Evolutionary conservation across 2,113 vertebrate species (phyloP).

Genomic region (Crotalus helleri): DNA sequence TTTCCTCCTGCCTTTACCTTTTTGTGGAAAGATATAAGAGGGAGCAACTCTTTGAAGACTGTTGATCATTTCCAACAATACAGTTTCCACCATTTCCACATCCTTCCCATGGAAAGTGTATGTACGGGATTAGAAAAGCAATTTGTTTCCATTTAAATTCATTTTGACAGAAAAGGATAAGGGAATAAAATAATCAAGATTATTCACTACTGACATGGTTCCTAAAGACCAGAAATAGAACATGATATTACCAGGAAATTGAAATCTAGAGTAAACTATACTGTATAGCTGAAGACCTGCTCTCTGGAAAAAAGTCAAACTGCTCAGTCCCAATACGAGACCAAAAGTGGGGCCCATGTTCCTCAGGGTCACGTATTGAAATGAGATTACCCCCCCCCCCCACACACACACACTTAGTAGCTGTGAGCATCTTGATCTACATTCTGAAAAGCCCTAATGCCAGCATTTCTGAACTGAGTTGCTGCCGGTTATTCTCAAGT

Average conservation of each 20-base stretch:
- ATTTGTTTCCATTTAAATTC: conserved; percentile 5
- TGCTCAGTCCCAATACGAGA: not conserved
- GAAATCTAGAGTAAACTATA: not conserved
- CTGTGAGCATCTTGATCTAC: not conserved
- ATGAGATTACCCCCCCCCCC: not conserved
- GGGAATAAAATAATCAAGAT: not conserved
- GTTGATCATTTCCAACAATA: not conserved
- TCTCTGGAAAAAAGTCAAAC: not conserved
- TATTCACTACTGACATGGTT: not conserved
- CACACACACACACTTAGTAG: not conserved
- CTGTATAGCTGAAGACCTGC: not conserved
- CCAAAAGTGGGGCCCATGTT: not conserved
- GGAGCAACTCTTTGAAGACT: not conserved
- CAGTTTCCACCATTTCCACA: not conserved
- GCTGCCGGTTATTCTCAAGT: not conserved
- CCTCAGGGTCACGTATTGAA: not conserved
- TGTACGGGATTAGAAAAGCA: not conserved
- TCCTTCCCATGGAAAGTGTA: not conserved
- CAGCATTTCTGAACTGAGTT: not conserved
- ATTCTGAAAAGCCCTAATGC: not conserved
- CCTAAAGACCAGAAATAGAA: not conserved
- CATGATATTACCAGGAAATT: conserved; percentile 2
- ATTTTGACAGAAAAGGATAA: not conserved
- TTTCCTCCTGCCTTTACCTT: not conserved
- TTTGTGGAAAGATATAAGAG: not conserved